These are phyloP conservation scores for Melanaphis sacchari DNA, from an alignment of 1,140 invertebrate genomes.

Conservation along the genomic window DNA sequence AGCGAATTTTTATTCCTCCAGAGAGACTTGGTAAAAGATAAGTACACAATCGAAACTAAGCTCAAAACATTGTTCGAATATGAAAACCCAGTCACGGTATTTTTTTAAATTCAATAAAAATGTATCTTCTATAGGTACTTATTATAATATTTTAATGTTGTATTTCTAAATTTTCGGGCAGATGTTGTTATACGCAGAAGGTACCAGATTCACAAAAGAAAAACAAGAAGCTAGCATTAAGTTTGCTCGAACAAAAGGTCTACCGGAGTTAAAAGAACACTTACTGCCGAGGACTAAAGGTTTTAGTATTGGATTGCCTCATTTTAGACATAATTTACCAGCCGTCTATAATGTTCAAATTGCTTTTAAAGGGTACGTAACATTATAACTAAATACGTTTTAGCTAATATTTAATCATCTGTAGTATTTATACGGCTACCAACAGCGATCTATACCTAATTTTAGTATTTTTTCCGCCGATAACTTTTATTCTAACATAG, in stretches of 20 bases:
- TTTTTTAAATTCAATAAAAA: not conserved
- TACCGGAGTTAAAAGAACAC: conserved; percentile 87
- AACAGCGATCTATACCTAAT: too few species aligned
- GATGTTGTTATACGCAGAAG: conserved; percentile 92
- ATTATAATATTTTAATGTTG: not conserved
- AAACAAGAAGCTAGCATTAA: conserved; percentile 89
- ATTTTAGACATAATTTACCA: conserved; percentile 76
- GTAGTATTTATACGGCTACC: too few species aligned
- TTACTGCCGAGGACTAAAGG: conserved; percentile 92
- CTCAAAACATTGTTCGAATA: conserved; percentile 84
- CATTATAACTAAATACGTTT: conserved; percentile 7
- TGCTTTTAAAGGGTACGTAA: conserved; percentile 73
- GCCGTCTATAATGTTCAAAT: conserved; percentile 88
- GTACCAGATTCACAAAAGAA: conserved; percentile 86
- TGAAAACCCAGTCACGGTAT: conserved; percentile 85
- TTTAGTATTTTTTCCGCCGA: not conserved
- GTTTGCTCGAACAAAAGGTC: conserved; percentile 85
- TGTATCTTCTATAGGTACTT: not conserved
- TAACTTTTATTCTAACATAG: not conserved
- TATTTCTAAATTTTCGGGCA: conserved; percentile 64
- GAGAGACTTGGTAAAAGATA: conserved; percentile 90
- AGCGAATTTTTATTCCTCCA: conserved; percentile 92
- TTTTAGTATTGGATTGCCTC: conserved; percentile 79
- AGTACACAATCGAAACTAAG: conserved; percentile 79
- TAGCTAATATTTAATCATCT: not conserved